phyloP scores from a whole-genome alignment of 2,888 invertebrate species.

The Ryuthela nishihirai region DNA sequence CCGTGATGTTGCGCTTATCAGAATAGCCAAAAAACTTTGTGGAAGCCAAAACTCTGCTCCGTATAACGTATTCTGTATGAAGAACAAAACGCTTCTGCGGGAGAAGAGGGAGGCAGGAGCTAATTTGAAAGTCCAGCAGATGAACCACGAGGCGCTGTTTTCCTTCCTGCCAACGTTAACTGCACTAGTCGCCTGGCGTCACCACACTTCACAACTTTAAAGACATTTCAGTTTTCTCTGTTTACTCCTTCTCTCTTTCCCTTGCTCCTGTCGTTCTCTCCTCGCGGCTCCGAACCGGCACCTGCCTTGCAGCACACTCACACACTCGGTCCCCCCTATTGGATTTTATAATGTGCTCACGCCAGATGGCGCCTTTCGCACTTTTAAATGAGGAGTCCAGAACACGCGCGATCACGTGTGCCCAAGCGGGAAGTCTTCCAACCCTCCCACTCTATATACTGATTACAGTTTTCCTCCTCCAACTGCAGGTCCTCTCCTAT shows the following conservation, averaged over 20 bases:
- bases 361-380: constrained; percentile 36
- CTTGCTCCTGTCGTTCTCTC: constrained; percentile 1
- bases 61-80: constrained; percentile 28
- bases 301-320: constrained; percentile 12
- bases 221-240: no score
- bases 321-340: no score
- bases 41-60: no score
- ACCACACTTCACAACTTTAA: constrained; percentile 37
- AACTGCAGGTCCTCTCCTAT: no score
- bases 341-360: constrained; percentile 37
- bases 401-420: no score
- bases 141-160: constrained; percentile 28
- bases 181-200: constrained; percentile 10
- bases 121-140: constrained; percentile 24
- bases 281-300: constrained; percentile 3
- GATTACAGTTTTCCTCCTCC: no score
- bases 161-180: constrained; percentile 1
- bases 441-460: no score
- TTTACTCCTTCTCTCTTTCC: constrained; percentile 4
- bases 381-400: constrained; percentile 28
- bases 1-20: no score
- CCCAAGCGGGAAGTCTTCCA: no score
- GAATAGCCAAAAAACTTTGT: no score
- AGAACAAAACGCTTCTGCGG: constrained; percentile 22
- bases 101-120: no score